phyloP scores from a whole-genome alignment of 2,797 vertebrate species.

The Sebastes hubbsi region DNA sequence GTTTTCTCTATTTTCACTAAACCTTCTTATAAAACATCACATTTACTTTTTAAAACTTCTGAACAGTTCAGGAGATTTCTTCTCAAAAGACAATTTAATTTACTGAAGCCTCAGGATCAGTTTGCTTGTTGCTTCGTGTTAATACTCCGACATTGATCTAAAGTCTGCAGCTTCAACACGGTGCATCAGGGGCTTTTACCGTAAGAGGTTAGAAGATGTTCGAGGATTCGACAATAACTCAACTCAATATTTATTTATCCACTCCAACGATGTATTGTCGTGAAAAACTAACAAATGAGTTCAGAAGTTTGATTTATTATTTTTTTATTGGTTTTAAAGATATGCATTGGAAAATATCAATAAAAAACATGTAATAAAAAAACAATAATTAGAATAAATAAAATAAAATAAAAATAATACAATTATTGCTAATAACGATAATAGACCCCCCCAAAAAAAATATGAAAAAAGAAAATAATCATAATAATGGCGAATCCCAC shows the following conservation, averaged over 20 bases:
- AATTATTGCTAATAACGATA: too few relatives aligned
- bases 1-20: background rate
- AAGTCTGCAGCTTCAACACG: background rate
- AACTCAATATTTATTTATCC: background rate
- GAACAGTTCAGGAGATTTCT: background rate
- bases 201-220: background rate
- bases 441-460: too few relatives aligned
- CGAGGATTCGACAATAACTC: background rate
- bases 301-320: too few relatives aligned
- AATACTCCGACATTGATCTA: background rate
- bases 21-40: background rate
- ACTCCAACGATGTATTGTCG: background rate
- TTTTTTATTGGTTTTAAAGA: too few relatives aligned
- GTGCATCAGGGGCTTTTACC: background rate
- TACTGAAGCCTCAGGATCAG: background rate
- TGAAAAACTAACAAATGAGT: too few relatives aligned
- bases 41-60: background rate
- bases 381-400: too few relatives aligned
- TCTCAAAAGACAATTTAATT: background rate
- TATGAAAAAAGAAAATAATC: too few relatives aligned
- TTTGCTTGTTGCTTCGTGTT: background rate
- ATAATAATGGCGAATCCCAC: too few relatives aligned
- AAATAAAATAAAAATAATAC: too few relatives aligned
- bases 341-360: too few relatives aligned
- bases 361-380: background rate